Conservation (phyloP, 2,113 vertebrate genomes). For the Thamnophis sirtalis region DNA sequence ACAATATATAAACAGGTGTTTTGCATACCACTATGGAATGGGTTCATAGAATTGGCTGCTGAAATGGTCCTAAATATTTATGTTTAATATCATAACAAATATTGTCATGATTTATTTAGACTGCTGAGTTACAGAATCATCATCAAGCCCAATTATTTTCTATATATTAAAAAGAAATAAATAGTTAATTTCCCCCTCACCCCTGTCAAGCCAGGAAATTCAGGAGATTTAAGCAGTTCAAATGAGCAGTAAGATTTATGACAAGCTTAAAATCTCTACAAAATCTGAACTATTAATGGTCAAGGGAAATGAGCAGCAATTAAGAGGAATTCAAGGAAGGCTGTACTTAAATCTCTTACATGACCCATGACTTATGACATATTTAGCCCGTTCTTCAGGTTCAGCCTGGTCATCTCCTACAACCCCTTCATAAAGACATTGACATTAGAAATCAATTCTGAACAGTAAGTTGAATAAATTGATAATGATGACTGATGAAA, state of each 20-base stretch:
- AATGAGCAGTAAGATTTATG: background rate
- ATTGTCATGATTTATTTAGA: constrained; percentile 10
- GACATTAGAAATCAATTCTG: background rate
- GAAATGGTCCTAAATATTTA: background rate
- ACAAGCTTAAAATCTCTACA: background rate
- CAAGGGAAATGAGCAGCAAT: background rate
- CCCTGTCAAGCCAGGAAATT: background rate
- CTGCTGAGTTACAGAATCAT: background rate
- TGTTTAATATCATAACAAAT: constrained; percentile 14
- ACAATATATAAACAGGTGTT: background rate
- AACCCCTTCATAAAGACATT: background rate
- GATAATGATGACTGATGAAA: constrained; percentile 13
- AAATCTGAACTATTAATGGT: background rate
- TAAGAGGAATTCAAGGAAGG: background rate
- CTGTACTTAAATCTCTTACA: background rate
- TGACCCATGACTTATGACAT: background rate
- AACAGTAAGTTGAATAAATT: background rate
- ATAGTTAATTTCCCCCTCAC: background rate
- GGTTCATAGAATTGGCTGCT: background rate
- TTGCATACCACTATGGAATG: background rate
- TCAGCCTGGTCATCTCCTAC: background rate
- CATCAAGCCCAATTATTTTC: background rate
- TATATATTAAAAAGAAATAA: background rate
- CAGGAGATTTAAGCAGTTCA: background rate
- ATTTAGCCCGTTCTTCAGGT: background rate